Base-by-base conservation (phyloP, 2,888 invertebrate species). In the Oscheius sp. region DNA sequence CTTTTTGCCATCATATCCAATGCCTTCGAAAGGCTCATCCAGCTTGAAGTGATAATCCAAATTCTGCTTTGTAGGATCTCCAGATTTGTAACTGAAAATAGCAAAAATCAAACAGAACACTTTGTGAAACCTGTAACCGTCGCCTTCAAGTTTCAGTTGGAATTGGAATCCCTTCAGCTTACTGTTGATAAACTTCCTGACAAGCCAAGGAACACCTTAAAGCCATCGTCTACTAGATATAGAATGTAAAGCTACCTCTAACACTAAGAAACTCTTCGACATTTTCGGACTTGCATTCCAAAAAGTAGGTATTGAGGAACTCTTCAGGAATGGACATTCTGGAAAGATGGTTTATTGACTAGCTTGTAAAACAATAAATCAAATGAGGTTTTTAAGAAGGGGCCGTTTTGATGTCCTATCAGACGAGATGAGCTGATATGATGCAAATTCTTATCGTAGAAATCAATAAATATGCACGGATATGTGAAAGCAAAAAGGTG, bases 261-360 rank as follows among this genome's bases (percentile, higher is more conserved):
- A 72, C 60, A 35, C 72, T 72, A 5, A 72, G 62, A 51, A 72
- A 72, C n/a, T 63, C 72, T 47, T 72, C 72, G n/a, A 62, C 51
- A 29, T 63, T 63, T 53, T 60, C 62, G 4, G 60, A 37, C 48
- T 63, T 72, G 51, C 48, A 50, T 62, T 72, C 72, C 5, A 72
- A 9, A 37, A 55, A 72, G 62, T 72, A 47, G 33, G 42, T 33
- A 53, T 72, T 72, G 33, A 72, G 53, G 32, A 72, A 72, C 33
- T 72, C 62, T 51, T 72, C 72, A 13, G 72, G 72, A 29, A 72
- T 62, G 32, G 51, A 13, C 62, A 62, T 72, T 33, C 5, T 42
- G 37, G n/a, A 42, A n/a, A 42, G 42, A 7, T 13, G 3, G 33
- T 53, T 55, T 68, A 68, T 55, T 68, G 35, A 55, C 33, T 42